Evolutionary conservation across 2,113 vertebrate species (phyloP), one percentile per base, ranked within the genome.

Genomic region (Pristiophorus japonicus): DNA sequence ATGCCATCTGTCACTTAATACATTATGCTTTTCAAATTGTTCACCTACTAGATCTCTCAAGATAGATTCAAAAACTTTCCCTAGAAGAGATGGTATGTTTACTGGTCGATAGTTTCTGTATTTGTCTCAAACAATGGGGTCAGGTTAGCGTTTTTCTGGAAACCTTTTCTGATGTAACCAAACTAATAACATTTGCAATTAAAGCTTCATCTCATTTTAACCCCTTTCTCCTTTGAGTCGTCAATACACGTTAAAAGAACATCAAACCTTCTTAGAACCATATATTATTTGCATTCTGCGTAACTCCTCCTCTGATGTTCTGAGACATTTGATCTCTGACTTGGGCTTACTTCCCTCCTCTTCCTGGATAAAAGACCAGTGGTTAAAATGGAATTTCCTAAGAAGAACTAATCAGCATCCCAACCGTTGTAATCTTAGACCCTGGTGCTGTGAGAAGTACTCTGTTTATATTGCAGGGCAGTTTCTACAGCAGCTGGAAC

Each of bases 401-500:
- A n/a, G 87, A 59, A 90, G 59, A 38, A 91, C 88, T 63, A 91
- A n/a, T 91, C 55, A 91, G 34, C 88, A 63, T 91, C 59, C 55
- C 20, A 62, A 20, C 59, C 55, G 16, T 38, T 91, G 88, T 91
- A 91, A 91, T 91, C n/a, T 63, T 91, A 91, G 88, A 91, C 34
- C 12, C n/a, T 63, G 55, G 59, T 51, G 34, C 88, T n/a, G 59
- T 65, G 88, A 65, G 88, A 81, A 10, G 18, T 65, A 59, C 18
- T 90, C 87, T 92, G 34, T 92, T 92, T 92, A 63, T 38, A 38
- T 65, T 63, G 7, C n/a, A 38, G 59, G 59, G 88, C n/a, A 92
- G 59, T 65, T 92, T 92, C 59, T 34, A 92, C 88, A 24, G 59
- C 88, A 92, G 88, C 88, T 92, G 88, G 88, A 92, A 92, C 14